phyloP scores from a whole-genome alignment of 2,113 vertebrate species.

The Hyperoodon ampullatus region DNA sequence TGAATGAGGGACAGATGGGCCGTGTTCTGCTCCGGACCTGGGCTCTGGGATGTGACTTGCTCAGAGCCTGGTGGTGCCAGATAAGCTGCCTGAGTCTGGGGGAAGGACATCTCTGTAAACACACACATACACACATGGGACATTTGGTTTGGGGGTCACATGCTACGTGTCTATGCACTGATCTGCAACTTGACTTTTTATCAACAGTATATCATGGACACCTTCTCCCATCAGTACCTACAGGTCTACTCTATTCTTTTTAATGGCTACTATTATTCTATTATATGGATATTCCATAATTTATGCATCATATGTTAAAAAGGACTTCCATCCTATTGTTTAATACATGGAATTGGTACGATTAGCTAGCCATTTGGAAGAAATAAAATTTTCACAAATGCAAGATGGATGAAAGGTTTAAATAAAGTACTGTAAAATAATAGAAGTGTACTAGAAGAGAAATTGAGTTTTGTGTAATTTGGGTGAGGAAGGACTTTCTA shows the following conservation, averaged over 20 bases:
- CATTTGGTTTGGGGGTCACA: not conserved
- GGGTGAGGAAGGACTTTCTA: not conserved
- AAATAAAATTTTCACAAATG: not conserved
- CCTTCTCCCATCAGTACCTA: too few relatives aligned
- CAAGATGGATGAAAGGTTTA: not conserved
- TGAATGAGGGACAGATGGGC: not conserved
- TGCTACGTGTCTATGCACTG: too few relatives aligned
- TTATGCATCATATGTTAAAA: not conserved
- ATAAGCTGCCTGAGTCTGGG: not conserved
- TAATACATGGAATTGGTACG: not conserved
- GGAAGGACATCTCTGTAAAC: not conserved
- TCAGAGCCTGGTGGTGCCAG: not conserved
- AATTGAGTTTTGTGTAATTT: fast-evolving
- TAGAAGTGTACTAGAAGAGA: not conserved
- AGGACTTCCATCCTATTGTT: not conserved
- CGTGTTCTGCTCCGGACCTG: not conserved
- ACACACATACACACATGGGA: fast-evolving
- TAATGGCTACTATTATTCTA: not conserved
- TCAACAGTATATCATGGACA: too few relatives aligned
- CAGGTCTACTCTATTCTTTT: not conserved
- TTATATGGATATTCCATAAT: not conserved
- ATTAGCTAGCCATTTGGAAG: not conserved
- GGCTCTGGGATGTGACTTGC: not conserved
- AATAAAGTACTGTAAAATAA: not conserved
- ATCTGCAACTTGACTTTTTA: not conserved